Base-by-base conservation (phyloP, 2,888 invertebrate species). In the Amphipyra tragopoginis region DNA sequence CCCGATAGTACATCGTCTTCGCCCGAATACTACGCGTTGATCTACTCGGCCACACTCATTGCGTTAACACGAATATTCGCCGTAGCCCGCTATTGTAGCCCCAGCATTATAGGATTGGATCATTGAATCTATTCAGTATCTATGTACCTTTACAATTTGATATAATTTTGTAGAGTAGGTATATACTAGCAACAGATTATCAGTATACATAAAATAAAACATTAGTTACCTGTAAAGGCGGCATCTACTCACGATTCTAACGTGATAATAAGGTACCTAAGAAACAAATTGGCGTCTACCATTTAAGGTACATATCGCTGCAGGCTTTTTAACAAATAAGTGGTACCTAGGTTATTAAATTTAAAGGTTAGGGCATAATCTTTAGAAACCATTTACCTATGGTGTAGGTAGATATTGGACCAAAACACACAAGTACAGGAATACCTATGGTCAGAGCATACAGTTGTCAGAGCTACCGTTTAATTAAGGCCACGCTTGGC, bases 401-500 rank as follows among this genome's bases (percentile, higher is more conserved):
- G 2, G 3, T 1, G 21, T 42, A 15, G 21, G 11, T 33, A 33
- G 6, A 33, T 21, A 21, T 3, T 21, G 21, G 29, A 29, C 29
- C 29, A 14, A 33, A 13, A 47, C 13, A 47, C n/a, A 26, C 26
- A n/a, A 11, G n/a, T 8, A 26, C 48, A 29, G 7, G 29, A 4
- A 21, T 21, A 21, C 21, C 21, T 21, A 70, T 48, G 49, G 52
- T 51, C 65, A 54, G 72, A 63, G 69, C 75, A 76, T 75, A 77
- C 77, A 82, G 75, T 81, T 80, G 81, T 83, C 77, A 82, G 83
- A 65, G 53, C 84, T 85, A 90, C 87, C 90, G 80, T 93, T 94
- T 93, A 93, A 94, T 94, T 94, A 93, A 81, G 80, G 87, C 82
- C 86, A 93, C 92, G 94, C 83, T 90, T 84, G 90, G 93, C 82